phyloP scores from a whole-genome alignment of 2,113 vertebrate genomes.

The Gallinago undulata region DNA sequence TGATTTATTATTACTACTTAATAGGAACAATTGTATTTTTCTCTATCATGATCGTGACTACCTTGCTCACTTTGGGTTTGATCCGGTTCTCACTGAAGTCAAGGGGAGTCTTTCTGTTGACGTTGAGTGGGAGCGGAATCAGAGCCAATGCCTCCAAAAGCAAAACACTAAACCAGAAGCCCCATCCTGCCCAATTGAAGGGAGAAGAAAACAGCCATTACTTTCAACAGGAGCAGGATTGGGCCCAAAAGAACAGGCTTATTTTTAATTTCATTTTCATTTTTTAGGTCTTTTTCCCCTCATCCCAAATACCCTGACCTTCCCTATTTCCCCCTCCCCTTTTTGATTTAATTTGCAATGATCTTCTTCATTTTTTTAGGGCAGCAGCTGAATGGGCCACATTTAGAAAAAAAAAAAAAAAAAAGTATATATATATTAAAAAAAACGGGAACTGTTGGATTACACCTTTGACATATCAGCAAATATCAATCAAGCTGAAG shows the following conservation, averaged over 20 bases:
- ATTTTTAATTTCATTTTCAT: constrained; percentile 39
- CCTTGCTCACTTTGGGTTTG: constrained; percentile 68
- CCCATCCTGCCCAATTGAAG: constrained; percentile 59
- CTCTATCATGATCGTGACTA: constrained; percentile 77
- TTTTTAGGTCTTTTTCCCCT: constrained; percentile 50
- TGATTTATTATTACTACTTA: neutral
- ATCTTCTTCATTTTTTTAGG: constrained; percentile 85
- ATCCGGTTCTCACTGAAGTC: constrained; percentile 55
- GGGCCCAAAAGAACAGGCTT: constrained; percentile 57
- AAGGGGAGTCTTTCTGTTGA: constrained; percentile 50
- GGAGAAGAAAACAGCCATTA: constrained; percentile 36
- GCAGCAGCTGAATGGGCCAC: constrained; percentile 88
- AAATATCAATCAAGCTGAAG: constrained; percentile 84
- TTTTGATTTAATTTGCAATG: constrained; percentile 74
- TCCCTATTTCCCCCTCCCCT: neutral
- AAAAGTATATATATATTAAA: constrained; percentile 69
- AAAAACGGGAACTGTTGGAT: constrained; percentile 80
- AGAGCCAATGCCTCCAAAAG: constrained; percentile 33
- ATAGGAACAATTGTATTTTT: constrained; percentile 58
- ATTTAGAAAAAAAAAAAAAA: constrained; percentile 74
- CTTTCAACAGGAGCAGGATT: constrained; percentile 66
- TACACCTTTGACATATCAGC: constrained; percentile 86
- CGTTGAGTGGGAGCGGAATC: constrained; percentile 48
- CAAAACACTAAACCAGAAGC: constrained; percentile 1
- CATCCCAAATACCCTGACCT: constrained; percentile 23